phyloP scores from a whole-genome alignment of 2,113 vertebrate species.

The Sinocyclocheilus anshuiensis region DNA sequence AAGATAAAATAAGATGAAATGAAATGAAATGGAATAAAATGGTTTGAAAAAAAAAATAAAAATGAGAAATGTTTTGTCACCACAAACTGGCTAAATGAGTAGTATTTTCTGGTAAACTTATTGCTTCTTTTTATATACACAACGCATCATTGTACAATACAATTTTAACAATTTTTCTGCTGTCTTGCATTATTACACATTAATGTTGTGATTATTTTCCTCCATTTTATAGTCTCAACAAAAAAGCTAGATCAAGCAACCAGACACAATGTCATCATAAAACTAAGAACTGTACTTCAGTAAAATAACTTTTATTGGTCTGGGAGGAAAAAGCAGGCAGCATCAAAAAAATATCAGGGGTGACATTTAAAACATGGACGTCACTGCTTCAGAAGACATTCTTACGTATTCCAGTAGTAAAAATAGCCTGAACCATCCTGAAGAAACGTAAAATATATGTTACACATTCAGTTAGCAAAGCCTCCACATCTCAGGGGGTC shows the following conservation, averaged over 20 bases:
- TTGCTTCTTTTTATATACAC: not conserved
- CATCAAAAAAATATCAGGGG: not conserved
- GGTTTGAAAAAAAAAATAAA: not conserved
- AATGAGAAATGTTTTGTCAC: no score
- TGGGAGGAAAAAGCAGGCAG: not conserved
- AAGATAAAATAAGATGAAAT: not conserved
- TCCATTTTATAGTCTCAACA: not conserved
- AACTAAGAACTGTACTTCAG: not conserved
- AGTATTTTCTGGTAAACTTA: no score
- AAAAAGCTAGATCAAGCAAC: not conserved
- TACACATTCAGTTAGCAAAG: not conserved
- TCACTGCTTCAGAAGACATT: not conserved
- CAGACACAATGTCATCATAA: not conserved
- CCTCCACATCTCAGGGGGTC: constrained; percentile 10
- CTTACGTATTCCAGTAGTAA: not conserved
- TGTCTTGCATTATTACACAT: not conserved
- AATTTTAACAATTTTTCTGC: not conserved
- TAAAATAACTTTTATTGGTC: not conserved
- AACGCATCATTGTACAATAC: not conserved
- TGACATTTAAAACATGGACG: not conserved
- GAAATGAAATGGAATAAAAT: not conserved
- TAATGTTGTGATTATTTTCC: not conserved
- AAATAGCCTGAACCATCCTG: constrained; percentile 3
- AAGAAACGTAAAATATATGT: not conserved
- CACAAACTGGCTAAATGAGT: not conserved